Evolutionary conservation across 2,113 vertebrate species (phyloP).

Genomic region (Hydrochoerus hydrochaeris): DNA sequence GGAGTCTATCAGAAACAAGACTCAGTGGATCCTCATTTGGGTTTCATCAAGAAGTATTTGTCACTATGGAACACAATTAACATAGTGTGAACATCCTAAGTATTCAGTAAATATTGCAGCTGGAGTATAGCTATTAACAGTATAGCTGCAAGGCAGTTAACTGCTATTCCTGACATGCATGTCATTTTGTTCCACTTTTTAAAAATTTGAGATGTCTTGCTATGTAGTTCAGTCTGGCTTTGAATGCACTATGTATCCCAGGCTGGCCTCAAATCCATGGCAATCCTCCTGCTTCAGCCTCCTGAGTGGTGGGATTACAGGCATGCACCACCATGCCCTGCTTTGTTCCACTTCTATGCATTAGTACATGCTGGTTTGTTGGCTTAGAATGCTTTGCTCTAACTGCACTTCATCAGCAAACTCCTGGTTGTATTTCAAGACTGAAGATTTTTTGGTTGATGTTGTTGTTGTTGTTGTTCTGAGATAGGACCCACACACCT

Average conservation of each 20-base stretch:
- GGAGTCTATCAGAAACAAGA: not conserved
- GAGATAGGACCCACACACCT: too few species aligned
- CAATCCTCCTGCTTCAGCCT: not conserved
- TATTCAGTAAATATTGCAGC: not conserved
- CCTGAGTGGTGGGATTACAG: not conserved
- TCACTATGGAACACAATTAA: slow-evolving; percentile 5
- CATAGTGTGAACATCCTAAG: not conserved
- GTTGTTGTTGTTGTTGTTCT: too few species aligned
- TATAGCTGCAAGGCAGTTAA: not conserved
- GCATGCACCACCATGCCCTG: not conserved
- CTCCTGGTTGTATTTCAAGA: slow-evolving; percentile 23
- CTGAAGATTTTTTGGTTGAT: not conserved
- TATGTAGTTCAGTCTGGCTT: not conserved
- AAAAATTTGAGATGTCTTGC: not conserved
- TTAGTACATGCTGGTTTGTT: not conserved
- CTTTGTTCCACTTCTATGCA: not conserved
- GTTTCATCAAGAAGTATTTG: not conserved
- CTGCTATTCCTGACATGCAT: not conserved
- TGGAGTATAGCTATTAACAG: not conserved
- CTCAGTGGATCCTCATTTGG: not conserved
- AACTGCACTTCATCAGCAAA: not conserved
- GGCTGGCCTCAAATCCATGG: not conserved
- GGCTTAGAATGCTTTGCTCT: slow-evolving; percentile 47
- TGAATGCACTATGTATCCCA: not conserved
- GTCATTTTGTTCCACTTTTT: slow-evolving; percentile 1